Evolutionary conservation across 2,888 invertebrate genomes (phyloP).

Genomic region (Spilarctia lutea): DNA sequence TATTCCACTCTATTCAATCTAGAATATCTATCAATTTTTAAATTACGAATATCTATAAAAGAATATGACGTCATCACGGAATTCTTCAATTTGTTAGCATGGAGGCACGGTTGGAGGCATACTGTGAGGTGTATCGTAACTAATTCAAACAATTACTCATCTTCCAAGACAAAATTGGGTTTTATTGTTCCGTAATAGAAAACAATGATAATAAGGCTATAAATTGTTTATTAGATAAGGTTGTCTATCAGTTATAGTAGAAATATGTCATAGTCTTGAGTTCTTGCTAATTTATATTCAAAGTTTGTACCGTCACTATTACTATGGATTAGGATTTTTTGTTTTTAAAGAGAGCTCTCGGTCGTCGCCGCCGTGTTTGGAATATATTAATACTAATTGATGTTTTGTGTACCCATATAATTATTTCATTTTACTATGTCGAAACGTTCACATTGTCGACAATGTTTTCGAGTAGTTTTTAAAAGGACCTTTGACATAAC

Average conservation of each 20-base stretch:
- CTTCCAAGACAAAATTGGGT: conserved; percentile 60
- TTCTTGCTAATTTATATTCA: conserved; percentile 78
- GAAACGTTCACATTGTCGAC: conserved; percentile 40
- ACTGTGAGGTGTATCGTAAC: conserved; percentile 57
- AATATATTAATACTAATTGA: conserved; percentile 79
- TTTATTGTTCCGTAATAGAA: conserved; percentile 72
- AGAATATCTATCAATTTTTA: conserved; percentile 8
- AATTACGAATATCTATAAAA: conserved; percentile 22
- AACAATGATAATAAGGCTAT: conserved; percentile 75
- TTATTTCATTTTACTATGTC: conserved; percentile 59
- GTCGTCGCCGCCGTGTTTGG: conserved; percentile 68
- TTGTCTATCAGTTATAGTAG: conserved; percentile 66
- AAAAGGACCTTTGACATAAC: conserved; percentile 51
- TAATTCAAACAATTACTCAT: conserved; percentile 66
- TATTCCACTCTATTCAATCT: conserved; percentile 26
- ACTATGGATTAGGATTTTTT: conserved; percentile 61
- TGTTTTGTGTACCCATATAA: conserved; percentile 62
- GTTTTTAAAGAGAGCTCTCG: conserved; percentile 61
- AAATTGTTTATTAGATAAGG: conserved; percentile 73
- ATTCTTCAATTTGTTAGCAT: conserved; percentile 34
- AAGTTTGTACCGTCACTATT: conserved; percentile 69
- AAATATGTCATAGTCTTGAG: conserved; percentile 59
- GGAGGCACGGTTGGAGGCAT: conserved; percentile 40
- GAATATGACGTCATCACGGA: conserved; percentile 35
- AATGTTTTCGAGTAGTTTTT: conserved; percentile 48